Evolutionary conservation across 2,888 invertebrate species (phyloP).

Genomic region (Plagodis pulveraria): DNA sequence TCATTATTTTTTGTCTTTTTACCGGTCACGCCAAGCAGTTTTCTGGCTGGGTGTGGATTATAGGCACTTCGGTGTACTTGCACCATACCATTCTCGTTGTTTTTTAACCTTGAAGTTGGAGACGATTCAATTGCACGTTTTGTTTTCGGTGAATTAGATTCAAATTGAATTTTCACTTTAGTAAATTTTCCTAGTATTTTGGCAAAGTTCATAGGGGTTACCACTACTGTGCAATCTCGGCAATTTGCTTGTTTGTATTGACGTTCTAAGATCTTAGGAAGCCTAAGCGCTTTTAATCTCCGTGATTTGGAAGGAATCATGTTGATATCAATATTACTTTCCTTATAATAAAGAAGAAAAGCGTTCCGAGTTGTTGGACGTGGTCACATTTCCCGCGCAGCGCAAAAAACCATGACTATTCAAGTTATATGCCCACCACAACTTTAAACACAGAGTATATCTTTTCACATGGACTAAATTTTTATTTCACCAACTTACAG

Average conservation of each 20-base stretch:
- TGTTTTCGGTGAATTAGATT: constrained; percentile 64
- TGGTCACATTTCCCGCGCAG: constrained; percentile 83
- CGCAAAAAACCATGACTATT: constrained; percentile 27
- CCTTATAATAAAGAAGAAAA: constrained; percentile 12
- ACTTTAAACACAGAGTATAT: constrained; percentile 32
- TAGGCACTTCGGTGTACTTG: constrained; percentile 64
- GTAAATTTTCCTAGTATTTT: constrained; percentile 80
- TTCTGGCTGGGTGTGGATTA: constrained; percentile 63
- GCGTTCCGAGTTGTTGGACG: constrained; percentile 46
- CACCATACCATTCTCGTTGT: constrained; percentile 80
- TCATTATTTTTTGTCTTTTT: constrained; percentile 52
- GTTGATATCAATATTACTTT: constrained; percentile 16
- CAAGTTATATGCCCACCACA: constrained; percentile 37
- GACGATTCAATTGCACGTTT: constrained; percentile 51
- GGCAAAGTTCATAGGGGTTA: constrained; percentile 80
- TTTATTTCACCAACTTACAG: constrained; percentile 6
- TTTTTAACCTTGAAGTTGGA: constrained; percentile 64
- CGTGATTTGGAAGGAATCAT: constrained; percentile 73
- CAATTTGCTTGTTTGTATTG: constrained; percentile 75
- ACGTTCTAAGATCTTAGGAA: constrained; percentile 70
- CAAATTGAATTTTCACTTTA: constrained; percentile 80
- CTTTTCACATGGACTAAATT: constrained; percentile 28
- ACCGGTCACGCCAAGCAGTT: constrained; percentile 38
- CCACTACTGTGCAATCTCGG: constrained; percentile 73
- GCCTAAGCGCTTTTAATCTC: constrained; percentile 58